Evolutionary conservation across 2,113 vertebrate species (phyloP), one percentile per base, ranked within the genome.

Genomic region (Myrmecobius fasciatus): DNA sequence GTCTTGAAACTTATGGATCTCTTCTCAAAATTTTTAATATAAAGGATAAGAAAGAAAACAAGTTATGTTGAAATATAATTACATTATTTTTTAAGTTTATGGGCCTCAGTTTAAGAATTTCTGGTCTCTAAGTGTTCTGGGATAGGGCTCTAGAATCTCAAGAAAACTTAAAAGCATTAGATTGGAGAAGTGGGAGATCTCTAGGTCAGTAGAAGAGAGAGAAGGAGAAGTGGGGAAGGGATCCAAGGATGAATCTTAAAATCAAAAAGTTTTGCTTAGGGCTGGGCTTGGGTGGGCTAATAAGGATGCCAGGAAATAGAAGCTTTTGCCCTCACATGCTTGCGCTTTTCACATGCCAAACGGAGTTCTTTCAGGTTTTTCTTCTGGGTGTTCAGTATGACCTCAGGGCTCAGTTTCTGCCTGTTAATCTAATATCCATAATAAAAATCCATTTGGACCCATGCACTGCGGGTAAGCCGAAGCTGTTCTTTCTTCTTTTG

Each of bases 391-490:
- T 94, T 90, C 91, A 95, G 26, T 43, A 56, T 51, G 90, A 36
- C 20, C 25, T 9, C 12, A 43, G 9, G 89, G 28, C 95, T 95
- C 92, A 92, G 89, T 53, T 95, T 95, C 89, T 60, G 43, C 88
- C 52, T 92, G 17, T 83, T 90, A 49, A 93, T 95, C 90, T 91
- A 54, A 89, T n/a, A 36, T 28, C 8, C 5, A 36, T 89, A n/a
- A 43, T 25, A n/a, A 43, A 83, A 47, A 56, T 54, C 43, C 46
- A 91, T 1, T 28, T 53, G 91, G 52, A 48, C 52, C 26, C n/a
- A 22, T 25, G 9, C 36, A 14, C 67, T 93, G 17, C 46, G 90
- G 91, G 31, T 6, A 88, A 52, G 53, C 24, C 3, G 46, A 90
- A 93, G 89, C 53, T 89, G 43, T 8, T 48, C 89, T 95, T 92